Evolutionary conservation across 2,888 invertebrate species (phyloP).

Genomic region (Apamea epomidion): DNA sequence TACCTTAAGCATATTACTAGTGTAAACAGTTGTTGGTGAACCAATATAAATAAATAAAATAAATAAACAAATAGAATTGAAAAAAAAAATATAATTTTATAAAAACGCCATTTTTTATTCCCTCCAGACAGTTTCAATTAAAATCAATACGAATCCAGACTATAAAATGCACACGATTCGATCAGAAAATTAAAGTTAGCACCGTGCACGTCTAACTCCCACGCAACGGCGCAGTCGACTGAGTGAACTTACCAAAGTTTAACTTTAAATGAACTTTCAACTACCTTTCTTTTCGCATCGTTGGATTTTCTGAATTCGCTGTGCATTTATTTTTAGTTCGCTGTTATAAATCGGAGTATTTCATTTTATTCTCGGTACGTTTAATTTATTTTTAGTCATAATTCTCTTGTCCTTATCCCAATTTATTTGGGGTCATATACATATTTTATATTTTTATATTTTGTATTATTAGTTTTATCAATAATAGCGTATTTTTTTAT

Average conservation of each 20-base stretch:
- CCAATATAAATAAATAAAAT: no score
- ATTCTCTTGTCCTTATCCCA: not conserved
- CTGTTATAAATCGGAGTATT: not conserved
- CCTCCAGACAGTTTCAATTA: not conserved
- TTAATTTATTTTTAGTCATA: not conserved
- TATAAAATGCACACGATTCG: constrained; percentile 11
- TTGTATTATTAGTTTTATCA: no score
- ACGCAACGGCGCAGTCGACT: constrained; percentile 15
- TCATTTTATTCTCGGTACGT: not conserved
- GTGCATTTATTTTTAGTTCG: constrained; percentile 1
- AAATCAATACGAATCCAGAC: constrained; percentile 26
- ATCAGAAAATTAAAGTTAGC: constrained; percentile 25
- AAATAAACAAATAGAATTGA: no score
- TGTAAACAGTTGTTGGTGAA: no score
- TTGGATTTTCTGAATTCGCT: constrained; percentile 1
- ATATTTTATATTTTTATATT: no score
- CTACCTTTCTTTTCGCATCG: constrained; percentile 11
- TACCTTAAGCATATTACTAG: no score
- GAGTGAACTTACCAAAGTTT: constrained; percentile 27
- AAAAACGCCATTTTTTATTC: not conserved
- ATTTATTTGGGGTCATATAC: not conserved
- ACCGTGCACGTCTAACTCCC: constrained; percentile 1
- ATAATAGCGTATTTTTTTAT: no score
- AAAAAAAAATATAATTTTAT: not conserved
- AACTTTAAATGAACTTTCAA: constrained; percentile 30